Evolutionary conservation across 2,888 invertebrate species (phyloP).

Genomic region (Pachymerium ferrugineum): DNA sequence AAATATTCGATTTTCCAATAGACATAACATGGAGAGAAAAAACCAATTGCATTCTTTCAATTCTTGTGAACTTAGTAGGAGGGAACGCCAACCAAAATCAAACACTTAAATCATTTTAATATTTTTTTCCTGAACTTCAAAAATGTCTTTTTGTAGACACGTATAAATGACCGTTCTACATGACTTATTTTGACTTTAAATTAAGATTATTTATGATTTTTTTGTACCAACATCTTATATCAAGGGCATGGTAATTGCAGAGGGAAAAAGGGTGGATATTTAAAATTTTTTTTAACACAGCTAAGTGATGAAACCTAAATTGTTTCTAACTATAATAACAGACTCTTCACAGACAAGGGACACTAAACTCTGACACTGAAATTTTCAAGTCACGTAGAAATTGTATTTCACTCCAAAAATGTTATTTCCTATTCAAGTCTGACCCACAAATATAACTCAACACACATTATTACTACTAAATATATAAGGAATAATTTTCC

Average conservation of each 20-base stretch:
- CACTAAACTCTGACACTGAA: background rate
- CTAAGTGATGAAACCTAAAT: conserved; percentile 6
- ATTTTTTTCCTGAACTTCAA: background rate
- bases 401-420: too few species aligned
- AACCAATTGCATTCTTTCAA: background rate
- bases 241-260: conserved; percentile 1
- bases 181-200: conserved; percentile 6
- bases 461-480: too few species aligned
- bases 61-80: background rate
- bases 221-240: background rate
- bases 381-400: too few species aligned
- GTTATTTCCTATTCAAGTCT: too few species aligned
- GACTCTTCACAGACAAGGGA: background rate
- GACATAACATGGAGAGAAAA: background rate
- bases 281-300: conserved; percentile 6
- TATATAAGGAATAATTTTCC: background rate
- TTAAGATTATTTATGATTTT: conserved; percentile 20
- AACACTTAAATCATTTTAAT: background rate
- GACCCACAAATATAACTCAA: too few species aligned
- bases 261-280: conserved; percentile 1
- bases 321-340: background rate
- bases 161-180: conserved; percentile 5
- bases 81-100: background rate
- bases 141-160: background rate
- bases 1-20: background rate